These are phyloP conservation scores for Chrysomela aeneicollis DNA, from an alignment of 2,888 invertebrate genomes.

Conservation along the genomic window DNA sequence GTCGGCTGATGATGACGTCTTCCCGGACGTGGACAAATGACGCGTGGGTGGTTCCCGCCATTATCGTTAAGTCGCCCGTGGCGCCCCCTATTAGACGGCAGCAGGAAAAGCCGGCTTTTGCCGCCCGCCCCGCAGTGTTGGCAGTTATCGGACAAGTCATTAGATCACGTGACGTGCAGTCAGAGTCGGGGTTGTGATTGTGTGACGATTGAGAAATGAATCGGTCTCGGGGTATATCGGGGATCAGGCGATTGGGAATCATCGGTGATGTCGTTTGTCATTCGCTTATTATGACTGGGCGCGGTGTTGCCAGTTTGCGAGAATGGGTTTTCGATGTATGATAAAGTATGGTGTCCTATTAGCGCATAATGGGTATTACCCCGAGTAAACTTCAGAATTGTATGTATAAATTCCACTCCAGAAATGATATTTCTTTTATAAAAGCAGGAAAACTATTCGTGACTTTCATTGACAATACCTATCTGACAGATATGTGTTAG, in stretches of 20 bases:
- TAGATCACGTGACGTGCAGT: slow-evolving; percentile 4
- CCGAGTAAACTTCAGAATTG: too few species aligned
- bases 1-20: too few species aligned
- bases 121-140: slow-evolving; percentile 11
- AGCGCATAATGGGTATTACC: too few species aligned
- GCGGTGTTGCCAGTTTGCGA: too few species aligned
- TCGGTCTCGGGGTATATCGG: background rate
- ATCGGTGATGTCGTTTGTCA: background rate
- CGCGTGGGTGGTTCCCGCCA: slow-evolving; percentile 51
- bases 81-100: slow-evolving; percentile 39
- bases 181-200: background rate
- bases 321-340: too few species aligned
- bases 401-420: too few species aligned
- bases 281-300: slow-evolving; percentile 1
- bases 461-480: too few species aligned
- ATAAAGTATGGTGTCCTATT: slow-evolving; percentile 21
- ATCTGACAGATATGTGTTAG: too few species aligned
- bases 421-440: too few species aligned
- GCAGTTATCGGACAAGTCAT: slow-evolving; percentile 18
- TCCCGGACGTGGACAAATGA: slow-evolving; percentile 56
- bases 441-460: too few species aligned
- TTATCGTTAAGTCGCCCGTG: slow-evolving; percentile 50
- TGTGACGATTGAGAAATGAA: slow-evolving; percentile 10
- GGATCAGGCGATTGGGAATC: background rate
- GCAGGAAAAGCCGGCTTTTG: slow-evolving; percentile 37